Percentiles rank a stretch among this genome's conserved stretches.
These are phyloP conservation scores for Ooceraea biroi DNA, from an alignment of 1,140 invertebrate genomes.

Conservation along the genomic window DNA sequence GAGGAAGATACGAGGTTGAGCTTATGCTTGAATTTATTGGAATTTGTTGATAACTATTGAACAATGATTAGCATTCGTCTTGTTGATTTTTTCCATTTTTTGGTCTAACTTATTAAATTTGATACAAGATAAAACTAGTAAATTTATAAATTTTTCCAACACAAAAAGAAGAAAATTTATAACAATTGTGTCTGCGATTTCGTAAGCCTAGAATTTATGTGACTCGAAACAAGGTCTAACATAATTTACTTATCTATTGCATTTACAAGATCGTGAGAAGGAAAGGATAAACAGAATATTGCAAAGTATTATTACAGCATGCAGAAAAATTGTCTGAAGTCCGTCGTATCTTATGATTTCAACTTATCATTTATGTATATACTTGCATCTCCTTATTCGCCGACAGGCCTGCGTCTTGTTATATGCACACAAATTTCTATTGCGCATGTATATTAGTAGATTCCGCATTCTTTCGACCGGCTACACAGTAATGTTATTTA, in stretches of 20 bases:
- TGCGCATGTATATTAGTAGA: slow-evolving; percentile 62
- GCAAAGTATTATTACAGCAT: slow-evolving; percentile 43
- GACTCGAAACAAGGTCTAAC: slow-evolving; percentile 11
- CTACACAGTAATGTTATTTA: slow-evolving; percentile 27
- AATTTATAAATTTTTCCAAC: not conserved
- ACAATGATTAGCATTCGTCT: not conserved
- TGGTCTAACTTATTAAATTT: not conserved
- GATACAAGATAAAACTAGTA: slow-evolving; percentile 11
- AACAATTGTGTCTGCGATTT: not conserved
- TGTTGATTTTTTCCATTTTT: not conserved
- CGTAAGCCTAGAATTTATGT: slow-evolving; percentile 7
- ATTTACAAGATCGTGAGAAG: slow-evolving; percentile 15
- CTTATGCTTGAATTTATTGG: not conserved
- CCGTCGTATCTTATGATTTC: slow-evolving; percentile 38
- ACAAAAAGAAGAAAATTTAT: slow-evolving; percentile 1
- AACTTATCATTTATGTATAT: slow-evolving; percentile 45
- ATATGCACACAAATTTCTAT: slow-evolving; percentile 48
- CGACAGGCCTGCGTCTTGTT: slow-evolving; percentile 32
- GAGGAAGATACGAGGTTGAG: not conserved
- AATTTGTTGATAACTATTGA: not conserved
- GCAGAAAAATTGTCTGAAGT: slow-evolving; percentile 43
- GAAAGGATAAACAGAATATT: slow-evolving; percentile 54
- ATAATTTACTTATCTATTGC: slow-evolving; percentile 30
- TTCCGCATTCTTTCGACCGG: not conserved
- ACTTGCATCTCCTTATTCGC: slow-evolving; percentile 25